Conservation (phyloP, 2,888 invertebrate species). For the Heteropelma amictum region DNA sequence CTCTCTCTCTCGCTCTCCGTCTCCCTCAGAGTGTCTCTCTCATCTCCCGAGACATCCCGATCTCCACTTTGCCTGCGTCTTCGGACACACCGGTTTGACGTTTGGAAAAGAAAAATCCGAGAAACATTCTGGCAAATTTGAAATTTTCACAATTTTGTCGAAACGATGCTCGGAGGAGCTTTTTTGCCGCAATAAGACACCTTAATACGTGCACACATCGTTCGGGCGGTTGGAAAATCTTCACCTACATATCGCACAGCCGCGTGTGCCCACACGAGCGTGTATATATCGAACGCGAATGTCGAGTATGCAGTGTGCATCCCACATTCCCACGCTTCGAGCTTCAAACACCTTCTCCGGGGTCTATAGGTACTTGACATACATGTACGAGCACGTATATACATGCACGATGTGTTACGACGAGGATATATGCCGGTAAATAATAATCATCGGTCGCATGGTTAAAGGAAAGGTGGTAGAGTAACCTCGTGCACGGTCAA, state of each 20-base stretch:
- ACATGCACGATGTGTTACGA: too few species aligned
- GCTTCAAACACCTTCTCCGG: constrained; percentile 29
- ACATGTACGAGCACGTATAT: constrained; percentile 33
- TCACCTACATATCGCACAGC: not conserved
- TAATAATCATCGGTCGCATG: constrained; percentile 44
- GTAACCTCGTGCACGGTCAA: constrained; percentile 54
- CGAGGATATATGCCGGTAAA: constrained; percentile 46
- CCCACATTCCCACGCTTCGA: constrained; percentile 40
- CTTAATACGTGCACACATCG: not conserved
- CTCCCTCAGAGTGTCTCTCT: not conserved
- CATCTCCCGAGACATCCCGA: constrained; percentile 16
- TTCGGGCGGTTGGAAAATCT: not conserved
- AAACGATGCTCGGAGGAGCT: too few species aligned
- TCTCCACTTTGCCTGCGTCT: constrained; percentile 39
- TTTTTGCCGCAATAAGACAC: too few species aligned
- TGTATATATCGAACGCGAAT: constrained; percentile 25
- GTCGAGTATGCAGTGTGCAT: constrained; percentile 25
- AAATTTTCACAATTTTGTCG: not conserved
- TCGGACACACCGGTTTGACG: too few species aligned
- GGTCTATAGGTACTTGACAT: constrained; percentile 48
- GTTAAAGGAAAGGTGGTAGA: constrained; percentile 24
- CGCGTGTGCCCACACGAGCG: too few species aligned
- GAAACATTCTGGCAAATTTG: too few species aligned
- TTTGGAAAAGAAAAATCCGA: too few species aligned
- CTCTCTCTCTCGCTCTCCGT: constrained; percentile 11